A percentile compares a stretch with the other conserved stretches of the same genome.
Evolutionary conservation across 2,113 vertebrate species (phyloP).

Genomic region (Emydocephalus ijimae): DNA sequence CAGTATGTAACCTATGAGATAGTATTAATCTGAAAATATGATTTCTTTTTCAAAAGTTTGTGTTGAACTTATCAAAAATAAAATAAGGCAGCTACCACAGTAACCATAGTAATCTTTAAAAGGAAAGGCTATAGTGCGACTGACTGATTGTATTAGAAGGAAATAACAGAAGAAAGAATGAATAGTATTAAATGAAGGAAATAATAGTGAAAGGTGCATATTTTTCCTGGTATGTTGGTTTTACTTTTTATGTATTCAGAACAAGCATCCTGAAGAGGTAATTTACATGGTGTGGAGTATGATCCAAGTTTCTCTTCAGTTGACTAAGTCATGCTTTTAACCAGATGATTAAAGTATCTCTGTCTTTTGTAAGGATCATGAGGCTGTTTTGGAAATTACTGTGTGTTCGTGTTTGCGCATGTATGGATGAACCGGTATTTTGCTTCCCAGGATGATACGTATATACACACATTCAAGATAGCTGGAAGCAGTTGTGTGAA

Average conservation of each 20-base stretch:
- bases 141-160: not conserved
- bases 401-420: not conserved
- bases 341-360: not conserved
- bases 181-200: not conserved
- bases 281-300: not conserved
- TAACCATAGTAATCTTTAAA: not conserved
- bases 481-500: not conserved
- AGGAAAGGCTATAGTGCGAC: not conserved
- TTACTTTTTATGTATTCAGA: not conserved
- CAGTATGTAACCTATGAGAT: not conserved
- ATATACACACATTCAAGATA: not conserved
- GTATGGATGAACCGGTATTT: not conserved
- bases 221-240: not conserved
- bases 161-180: not conserved
- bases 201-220: not conserved
- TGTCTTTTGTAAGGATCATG: not conserved
- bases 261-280: not conserved
- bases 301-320: not conserved
- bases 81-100: not conserved
- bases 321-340: not conserved
- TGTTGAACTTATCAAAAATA: not conserved
- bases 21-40: not conserved
- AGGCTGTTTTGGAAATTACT: not conserved
- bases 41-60: not conserved
- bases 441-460: not conserved